Conservation (phyloP, 2,113 vertebrate species). For the Pithys albifrons region DNA sequence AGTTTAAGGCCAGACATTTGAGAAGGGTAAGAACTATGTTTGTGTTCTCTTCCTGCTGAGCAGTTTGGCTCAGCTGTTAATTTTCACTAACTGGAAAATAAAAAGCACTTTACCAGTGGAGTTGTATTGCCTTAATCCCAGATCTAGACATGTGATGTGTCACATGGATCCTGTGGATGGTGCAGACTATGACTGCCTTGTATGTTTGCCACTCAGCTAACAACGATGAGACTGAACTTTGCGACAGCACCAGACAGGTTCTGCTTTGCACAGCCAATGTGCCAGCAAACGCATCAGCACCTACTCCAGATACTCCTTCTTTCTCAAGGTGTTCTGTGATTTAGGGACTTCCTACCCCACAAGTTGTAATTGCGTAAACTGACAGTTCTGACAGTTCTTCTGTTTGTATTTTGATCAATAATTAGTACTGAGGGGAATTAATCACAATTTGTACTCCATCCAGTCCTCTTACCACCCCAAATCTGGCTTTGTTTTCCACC, state of each 20-base stretch:
- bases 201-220: neutral
- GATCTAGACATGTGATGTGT: neutral
- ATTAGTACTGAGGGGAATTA: neutral
- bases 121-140: neutral
- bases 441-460: neutral
- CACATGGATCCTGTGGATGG: neutral
- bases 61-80: neutral
- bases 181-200: neutral
- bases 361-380: neutral
- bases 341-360: neutral
- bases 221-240: neutral
- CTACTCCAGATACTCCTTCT: neutral
- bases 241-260: neutral
- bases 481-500: neutral
- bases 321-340: neutral
- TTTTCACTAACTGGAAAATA: neutral
- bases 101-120: neutral
- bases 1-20: neutral
- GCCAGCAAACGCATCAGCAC: neutral
- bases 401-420: neutral
- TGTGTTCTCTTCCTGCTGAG: neutral
- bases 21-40: neutral
- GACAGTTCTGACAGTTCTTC: neutral
- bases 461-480: neutral
- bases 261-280: neutral